Conservation (phyloP, 2,797 vertebrate species). For the Jordanella pulchra region DNA sequence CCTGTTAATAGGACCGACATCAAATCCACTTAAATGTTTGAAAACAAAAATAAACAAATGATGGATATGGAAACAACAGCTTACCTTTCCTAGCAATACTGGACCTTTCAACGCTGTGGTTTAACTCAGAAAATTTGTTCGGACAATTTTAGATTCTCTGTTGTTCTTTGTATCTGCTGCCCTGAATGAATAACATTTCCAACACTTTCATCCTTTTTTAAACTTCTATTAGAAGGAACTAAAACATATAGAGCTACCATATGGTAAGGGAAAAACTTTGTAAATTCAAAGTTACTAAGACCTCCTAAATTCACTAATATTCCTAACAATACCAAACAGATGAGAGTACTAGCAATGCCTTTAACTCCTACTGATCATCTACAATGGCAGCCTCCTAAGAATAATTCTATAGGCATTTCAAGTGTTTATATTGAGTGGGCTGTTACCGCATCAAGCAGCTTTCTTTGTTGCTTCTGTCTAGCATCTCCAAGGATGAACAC, state of each 20-base stretch:
- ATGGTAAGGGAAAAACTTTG: constrained; percentile 3
- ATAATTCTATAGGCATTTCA: constrained; percentile 46
- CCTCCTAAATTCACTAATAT: constrained; percentile 43
- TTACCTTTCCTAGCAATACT: constrained; percentile 9
- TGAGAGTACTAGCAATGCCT: constrained; percentile 30
- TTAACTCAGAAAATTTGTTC: constrained; percentile 28
- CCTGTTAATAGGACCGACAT: too few species aligned
- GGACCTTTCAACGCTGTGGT: constrained; percentile 17
- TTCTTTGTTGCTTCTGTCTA: constrained; percentile 20
- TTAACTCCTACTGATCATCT: constrained; percentile 58
- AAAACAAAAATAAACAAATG: too few species aligned
- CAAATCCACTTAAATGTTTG: too few species aligned
- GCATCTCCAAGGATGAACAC: constrained; percentile 12
- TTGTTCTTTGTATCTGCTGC: constrained; percentile 27
- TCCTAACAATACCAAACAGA: constrained; percentile 42
- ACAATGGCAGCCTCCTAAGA: constrained; percentile 31
- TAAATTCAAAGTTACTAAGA: constrained; percentile 26
- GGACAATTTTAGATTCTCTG: constrained; percentile 33
- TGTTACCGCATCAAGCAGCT: constrained; percentile 32
- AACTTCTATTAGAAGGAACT: constrained; percentile 30
- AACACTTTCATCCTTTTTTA: constrained; percentile 39
- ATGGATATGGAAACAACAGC: constrained; percentile 3
- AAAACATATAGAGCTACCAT: constrained; percentile 22
- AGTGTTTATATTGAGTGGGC: constrained; percentile 34
- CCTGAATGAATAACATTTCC: constrained; percentile 35